Evolutionary conservation across 2,113 vertebrate genomes (phyloP).

Genomic region (Cebus imitator): DNA sequence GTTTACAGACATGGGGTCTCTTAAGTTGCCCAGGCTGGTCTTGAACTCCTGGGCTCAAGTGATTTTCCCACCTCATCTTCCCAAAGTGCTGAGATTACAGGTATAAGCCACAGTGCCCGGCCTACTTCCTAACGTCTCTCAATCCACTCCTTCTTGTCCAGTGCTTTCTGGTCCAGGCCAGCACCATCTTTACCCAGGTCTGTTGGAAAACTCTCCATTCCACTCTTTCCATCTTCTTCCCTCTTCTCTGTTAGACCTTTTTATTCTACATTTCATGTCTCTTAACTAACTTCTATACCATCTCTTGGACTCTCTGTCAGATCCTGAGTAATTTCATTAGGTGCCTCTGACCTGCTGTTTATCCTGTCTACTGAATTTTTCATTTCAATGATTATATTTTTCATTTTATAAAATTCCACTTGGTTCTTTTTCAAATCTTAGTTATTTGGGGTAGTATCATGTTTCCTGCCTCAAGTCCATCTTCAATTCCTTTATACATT

Average conservation of each 20-base stretch:
- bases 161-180: neutral
- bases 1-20: no score
- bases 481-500: slow-evolving; percentile 11
- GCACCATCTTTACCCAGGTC: neutral
- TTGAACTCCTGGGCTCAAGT: no score
- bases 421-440: slow-evolving; percentile 25
- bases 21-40: no score
- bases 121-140: neutral
- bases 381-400: neutral
- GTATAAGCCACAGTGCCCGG: no score
- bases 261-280: neutral
- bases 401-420: neutral
- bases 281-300: neutral
- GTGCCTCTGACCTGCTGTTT: neutral
- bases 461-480: neutral
- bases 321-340: neutral
- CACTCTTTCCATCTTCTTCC: neutral
- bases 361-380: neutral
- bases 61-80: no score
- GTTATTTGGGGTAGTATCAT: neutral
- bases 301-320: neutral
- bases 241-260: neutral
- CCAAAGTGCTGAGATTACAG: no score
- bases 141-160: neutral
- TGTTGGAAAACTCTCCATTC: neutral